Evolutionary conservation across 2,113 vertebrate species (phyloP).

Genomic region (Brevimyrus niger): DNA sequence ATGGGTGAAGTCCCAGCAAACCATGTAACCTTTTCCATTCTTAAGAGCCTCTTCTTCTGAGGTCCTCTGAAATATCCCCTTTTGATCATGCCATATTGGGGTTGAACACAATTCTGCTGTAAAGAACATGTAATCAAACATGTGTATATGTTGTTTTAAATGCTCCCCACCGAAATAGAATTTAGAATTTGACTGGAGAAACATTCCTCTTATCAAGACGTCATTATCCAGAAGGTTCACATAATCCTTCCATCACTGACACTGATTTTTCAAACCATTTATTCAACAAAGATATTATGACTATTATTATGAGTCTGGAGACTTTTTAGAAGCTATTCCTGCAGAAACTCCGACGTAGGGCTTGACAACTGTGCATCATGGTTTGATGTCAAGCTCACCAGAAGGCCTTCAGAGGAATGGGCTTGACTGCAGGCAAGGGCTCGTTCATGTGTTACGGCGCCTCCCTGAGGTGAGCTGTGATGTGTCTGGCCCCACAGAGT

Average conservation of each 20-base stretch:
- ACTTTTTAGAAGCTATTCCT: neutral
- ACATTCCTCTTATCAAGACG: neutral
- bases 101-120: neutral
- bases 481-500: conserved; percentile 58
- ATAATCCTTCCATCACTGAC: neutral
- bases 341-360: neutral
- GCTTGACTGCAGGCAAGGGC: neutral
- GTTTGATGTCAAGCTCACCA: neutral
- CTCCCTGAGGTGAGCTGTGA: neutral
- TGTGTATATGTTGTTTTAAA: neutral
- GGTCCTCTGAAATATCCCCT: neutral
- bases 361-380: neutral
- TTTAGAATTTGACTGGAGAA: neutral
- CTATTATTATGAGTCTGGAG: neutral
- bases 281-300: neutral
- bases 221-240: neutral
- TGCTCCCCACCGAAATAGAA: neutral
- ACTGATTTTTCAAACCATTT: neutral
- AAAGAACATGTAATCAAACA: neutral
- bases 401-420: neutral
- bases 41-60: neutral
- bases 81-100: neutral
- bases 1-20: neutral
- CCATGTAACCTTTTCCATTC: neutral
- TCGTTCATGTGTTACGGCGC: neutral